A percentile compares a stretch with the other conserved stretches of the same genome.
Evolutionary conservation across 2,888 invertebrate genomes (phyloP).

Genomic region (Pandemis corylana): DNA sequence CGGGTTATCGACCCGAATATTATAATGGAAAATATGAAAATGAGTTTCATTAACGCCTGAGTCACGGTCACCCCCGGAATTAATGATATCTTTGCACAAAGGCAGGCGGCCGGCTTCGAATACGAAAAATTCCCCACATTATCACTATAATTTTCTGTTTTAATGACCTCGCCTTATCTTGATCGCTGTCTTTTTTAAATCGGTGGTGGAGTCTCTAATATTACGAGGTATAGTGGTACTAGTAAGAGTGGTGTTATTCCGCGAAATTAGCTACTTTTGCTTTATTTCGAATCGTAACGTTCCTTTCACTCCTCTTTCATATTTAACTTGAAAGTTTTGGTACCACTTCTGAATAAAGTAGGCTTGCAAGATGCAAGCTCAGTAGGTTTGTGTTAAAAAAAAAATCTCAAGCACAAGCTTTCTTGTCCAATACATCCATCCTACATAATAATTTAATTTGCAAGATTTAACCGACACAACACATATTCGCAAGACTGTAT

Average conservation of each 20-base stretch:
- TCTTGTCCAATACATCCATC: no score
- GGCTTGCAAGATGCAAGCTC: no score
- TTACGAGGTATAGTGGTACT: not conserved
- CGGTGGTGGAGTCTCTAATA: slow-evolving; percentile 2
- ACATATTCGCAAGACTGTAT: no score
- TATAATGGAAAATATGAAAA: slow-evolving; percentile 70
- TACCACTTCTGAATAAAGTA: no score
- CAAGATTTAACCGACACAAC: no score
- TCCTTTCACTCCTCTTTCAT: no score
- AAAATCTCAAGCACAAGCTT: no score
- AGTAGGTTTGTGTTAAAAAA: no score
- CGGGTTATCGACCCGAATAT: slow-evolving; percentile 60
- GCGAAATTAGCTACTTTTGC: not conserved
- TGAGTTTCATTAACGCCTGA: slow-evolving; percentile 62
- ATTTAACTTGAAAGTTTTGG: no score
- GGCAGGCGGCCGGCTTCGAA: slow-evolving; percentile 28
- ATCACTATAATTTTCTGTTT: slow-evolving; percentile 41
- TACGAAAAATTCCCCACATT: slow-evolving; percentile 39
- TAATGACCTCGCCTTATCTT: slow-evolving; percentile 40
- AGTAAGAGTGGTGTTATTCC: not conserved
- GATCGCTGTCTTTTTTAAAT: slow-evolving; percentile 22
- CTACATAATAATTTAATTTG: no score
- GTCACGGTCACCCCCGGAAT: slow-evolving; percentile 56
- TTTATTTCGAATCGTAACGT: not conserved
- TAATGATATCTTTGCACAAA: slow-evolving; percentile 52